Base-by-base conservation (phyloP, 2,888 invertebrate species). In the Actias luna region DNA sequence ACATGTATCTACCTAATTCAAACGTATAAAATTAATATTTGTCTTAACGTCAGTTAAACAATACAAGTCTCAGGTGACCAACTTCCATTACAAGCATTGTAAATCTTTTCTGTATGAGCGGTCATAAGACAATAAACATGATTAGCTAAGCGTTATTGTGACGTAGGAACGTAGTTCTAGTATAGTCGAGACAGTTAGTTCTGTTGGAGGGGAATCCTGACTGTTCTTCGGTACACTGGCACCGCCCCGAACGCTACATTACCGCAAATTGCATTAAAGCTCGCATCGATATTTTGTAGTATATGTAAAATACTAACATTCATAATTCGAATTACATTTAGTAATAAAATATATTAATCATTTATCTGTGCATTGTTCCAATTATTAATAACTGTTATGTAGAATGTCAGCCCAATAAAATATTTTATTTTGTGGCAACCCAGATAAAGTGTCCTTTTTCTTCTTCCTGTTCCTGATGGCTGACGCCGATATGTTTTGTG, bases 261-360 rank as follows among this genome's bases (percentile, higher is more conserved):
- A 89, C 85, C 82, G 82, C 88, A 90, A 89, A 87, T 89, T 89
- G 87, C 87, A 89, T 89, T 87, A 89, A 77, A 79, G 80, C 79
- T 83, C 82, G 82, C 81, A 75, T 79, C 76, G 79, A 82, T 82
- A 81, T 77, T 67, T 64, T 69, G 70, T 65, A 85, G 87, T 83
- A 84, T 76, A 85, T 64, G 63, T 46, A 63, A 72, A 78, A 67
- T 58, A 16, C 29, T 39, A 42, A 39, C 39, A 62, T 31, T 57
- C 58, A 55, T 50, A 4, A 25, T 12, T 50, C 3, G 14, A 25
- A 22, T 25, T 12, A 50, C 7, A 18, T 7, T n/a, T 1, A 16
- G n/a, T 42, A 22, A 7, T 10, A 39, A 5, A 46, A 1, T 18
- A 22, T 22, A 46, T 46, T 22, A 46, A 46, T 46, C 1, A 18